Evolutionary conservation across 2,888 invertebrate genomes (phyloP).

Genomic region (Ashinkailepas kermadecensis): DNA sequence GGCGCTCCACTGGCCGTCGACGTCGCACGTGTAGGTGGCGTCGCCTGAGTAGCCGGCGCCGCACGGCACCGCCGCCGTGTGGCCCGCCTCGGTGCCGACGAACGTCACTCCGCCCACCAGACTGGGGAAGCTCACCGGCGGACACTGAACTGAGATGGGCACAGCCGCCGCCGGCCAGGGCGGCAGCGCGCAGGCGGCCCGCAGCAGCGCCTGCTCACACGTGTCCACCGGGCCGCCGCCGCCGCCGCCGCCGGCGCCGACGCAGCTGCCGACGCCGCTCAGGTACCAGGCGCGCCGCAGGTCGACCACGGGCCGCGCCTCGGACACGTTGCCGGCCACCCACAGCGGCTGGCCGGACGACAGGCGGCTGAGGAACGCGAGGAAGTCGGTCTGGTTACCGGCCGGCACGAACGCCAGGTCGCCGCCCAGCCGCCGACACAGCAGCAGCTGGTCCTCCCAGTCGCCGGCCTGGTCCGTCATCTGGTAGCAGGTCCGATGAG

Average conservation of each 20-base stretch:
- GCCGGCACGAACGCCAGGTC: background rate
- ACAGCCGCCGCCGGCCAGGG: background rate
- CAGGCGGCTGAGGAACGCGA: background rate
- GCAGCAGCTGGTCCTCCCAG: background rate
- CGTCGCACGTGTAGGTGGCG: conserved; percentile 24
- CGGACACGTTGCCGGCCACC: background rate
- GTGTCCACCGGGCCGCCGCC: background rate
- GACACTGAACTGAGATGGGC: background rate
- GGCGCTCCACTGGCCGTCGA: conserved; percentile 21
- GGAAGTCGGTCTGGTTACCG: background rate
- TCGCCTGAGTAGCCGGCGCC: conserved; percentile 17
- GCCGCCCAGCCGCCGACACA: background rate
- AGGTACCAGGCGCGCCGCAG: background rate
- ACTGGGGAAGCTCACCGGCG: background rate
- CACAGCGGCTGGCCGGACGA: background rate
- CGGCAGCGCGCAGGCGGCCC: background rate
- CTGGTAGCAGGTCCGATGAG: background rate
- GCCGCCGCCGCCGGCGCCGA: background rate
- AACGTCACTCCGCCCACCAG: background rate
- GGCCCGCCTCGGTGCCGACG: background rate
- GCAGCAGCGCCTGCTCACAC: background rate
- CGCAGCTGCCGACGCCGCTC: background rate
- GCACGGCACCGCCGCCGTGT: background rate
- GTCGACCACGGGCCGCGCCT: background rate
- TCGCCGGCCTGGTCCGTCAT: background rate